Evolutionary conservation across 2,113 vertebrate genomes (phyloP).

Genomic region (Salvelinus alpinus): DNA sequence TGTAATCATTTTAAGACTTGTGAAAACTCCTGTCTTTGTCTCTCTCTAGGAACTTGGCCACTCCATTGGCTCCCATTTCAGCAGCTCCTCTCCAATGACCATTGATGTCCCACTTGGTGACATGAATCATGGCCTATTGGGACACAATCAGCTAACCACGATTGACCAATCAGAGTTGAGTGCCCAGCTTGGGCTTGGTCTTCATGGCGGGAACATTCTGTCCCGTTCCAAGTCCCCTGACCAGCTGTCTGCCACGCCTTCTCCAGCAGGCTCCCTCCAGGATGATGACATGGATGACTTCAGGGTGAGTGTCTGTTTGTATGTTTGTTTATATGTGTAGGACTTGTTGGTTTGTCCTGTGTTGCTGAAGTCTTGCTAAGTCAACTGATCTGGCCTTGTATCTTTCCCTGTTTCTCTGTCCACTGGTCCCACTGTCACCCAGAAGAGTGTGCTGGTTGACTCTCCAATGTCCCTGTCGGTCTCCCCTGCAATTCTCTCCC

Average conservation of each 20-base stretch:
- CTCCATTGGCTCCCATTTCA: conserved; percentile 84
- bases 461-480: conserved; percentile 66
- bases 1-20: background rate
- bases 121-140: conserved; percentile 79
- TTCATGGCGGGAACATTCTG: conserved; percentile 75
- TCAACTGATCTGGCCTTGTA: conserved; percentile 8
- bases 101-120: conserved; percentile 87
- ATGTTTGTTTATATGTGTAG: background rate
- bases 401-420: background rate
- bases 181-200: conserved; percentile 80
- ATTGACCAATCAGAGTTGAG: conserved; percentile 89
- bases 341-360: background rate
- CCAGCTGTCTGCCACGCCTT: conserved; percentile 82
- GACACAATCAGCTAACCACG: conserved; percentile 81
- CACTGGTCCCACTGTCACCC: conserved; percentile 4
- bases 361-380: no score
- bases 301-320: conserved; percentile 66
- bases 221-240: conserved; percentile 78
- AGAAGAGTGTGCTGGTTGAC: conserved; percentile 74
- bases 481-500: conserved; percentile 60
- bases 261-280: conserved; percentile 83
- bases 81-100: conserved; percentile 85
- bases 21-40: background rate
- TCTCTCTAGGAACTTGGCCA: conserved; percentile 82
- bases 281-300: conserved; percentile 90